Evolutionary conservation across 30 jellyfish, hydroid and myxozoan species (phyloP), one percentile per base, ranked within the genome.

Genomic region (Sanderia malayensis): DNA sequence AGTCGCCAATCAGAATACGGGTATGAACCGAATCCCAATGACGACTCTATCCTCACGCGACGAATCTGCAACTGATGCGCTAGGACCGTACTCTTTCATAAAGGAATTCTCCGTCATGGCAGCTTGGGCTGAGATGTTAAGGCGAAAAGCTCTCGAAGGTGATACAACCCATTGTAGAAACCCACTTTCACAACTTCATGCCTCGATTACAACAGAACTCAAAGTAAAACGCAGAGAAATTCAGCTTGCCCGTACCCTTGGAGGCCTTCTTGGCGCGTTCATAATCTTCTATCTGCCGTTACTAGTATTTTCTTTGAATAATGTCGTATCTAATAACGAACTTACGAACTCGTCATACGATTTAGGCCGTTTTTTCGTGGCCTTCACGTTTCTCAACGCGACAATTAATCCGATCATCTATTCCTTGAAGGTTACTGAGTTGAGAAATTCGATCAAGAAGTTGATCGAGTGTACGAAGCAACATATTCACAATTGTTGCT

Each of bases 61-160:
- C n/a, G n/a, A n/a, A n/a, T n/a, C n/a, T n/a, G n/a, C n/a, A n/a
- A 30, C 64, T 9, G 64, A 49, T 19, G 27, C 4, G 18, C 24
- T 18, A 4, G 71, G 31, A 34, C 72, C 83, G 0, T 71, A 46
- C 21, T 37, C 28, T 8, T 71, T 71, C 28, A 44, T 71, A 4
- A 49, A 71, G 29, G 83, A 71, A 28, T 71, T 71, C 22, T 71
- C 83, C 2, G 73, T 71, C 21, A 26, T 71, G 72, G 83, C 72
- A 1, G 83, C 83, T 4, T 71, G 83, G 83, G 83, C 83, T 25
- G 83, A 71, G 44, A 71, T n/a, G 24, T 64, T 71, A 25, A 46
- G 83, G 44, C 58, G 58, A 31, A 71, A 22, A 32, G 72, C 83
- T 32, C 31, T 22, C 9, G 83, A 71, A 25, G 83, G 52, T 17